Evolutionary conservation across 2,797 vertebrate species (phyloP).

Genomic region (Enteromius paludinosus): DNA sequence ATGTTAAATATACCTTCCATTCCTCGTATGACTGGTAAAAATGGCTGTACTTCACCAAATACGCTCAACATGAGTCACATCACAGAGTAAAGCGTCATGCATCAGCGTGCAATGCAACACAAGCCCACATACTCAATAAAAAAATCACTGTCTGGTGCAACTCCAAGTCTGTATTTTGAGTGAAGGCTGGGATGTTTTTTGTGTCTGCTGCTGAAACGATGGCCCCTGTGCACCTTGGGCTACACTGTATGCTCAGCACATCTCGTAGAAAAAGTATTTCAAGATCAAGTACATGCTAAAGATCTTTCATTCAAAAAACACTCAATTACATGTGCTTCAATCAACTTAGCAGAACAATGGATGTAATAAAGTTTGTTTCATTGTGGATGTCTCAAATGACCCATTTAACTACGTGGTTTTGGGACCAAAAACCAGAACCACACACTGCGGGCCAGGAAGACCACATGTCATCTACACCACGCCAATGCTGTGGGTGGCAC

Average conservation of each 20-base stretch:
- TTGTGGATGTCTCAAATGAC: conserved; percentile 28
- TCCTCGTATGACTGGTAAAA: neutral
- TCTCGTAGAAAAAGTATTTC: conserved; percentile 65
- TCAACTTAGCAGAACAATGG: conserved; percentile 16
- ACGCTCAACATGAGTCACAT: neutral
- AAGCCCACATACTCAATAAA: conserved; percentile 10
- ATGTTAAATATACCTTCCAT: conserved; percentile 28
- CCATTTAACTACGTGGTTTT: conserved; percentile 19
- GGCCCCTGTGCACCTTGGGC: conserved; percentile 60
- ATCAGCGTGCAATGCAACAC: conserved; percentile 23
- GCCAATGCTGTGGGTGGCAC: conserved; percentile 34
- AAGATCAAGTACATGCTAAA: conserved; percentile 48
- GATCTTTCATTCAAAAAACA: neutral
- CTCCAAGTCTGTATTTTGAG: conserved; percentile 44
- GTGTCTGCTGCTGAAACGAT: conserved; percentile 31
- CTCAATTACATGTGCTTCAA: neutral
- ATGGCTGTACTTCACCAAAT: neutral
- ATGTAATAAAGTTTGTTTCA: conserved; percentile 29
- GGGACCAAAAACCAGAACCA: conserved; percentile 24
- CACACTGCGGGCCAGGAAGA: conserved; percentile 8
- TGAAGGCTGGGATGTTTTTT: conserved; percentile 6
- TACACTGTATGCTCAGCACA: conserved; percentile 65
- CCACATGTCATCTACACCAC: neutral
- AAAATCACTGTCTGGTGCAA: conserved; percentile 7
- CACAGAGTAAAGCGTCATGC: neutral